Evolutionary conservation across 2,113 vertebrate species (phyloP), one percentile per base, ranked within the genome.

Genomic region (Semnornis frantzii): DNA sequence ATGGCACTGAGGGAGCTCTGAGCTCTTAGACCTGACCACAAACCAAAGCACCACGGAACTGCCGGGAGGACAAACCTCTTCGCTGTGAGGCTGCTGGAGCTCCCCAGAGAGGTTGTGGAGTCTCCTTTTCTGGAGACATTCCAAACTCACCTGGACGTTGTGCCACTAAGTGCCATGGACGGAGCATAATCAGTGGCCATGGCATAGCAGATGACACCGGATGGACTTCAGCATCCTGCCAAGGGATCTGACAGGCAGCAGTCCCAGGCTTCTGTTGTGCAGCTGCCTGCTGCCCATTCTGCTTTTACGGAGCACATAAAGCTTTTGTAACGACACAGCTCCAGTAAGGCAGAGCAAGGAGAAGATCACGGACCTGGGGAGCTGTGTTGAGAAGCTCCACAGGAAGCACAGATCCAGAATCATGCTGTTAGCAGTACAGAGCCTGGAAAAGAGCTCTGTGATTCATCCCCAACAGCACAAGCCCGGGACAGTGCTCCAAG

Each of bases 41-140:
- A 15, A 34, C 5, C 6, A 12, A 44, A 46, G 39, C 66, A 4
- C 14, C 6, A 2, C 0, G 1, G 2, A 30, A 14, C 48, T 24
- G 48, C 48, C 27, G 42, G 63, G 63, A 42, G 63, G 37, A 30
- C 16, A 42, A 42, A 42, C 37, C 42, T 65, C 37, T 30, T 65
- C 42, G 37, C 4, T 65, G 27, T 42, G 64, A 31, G 39, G 64
- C 12, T 66, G 39, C 17, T 39, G 20, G 63, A 65, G 27, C 39
- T 44, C 14, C 42, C 42, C 42, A 44, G 42, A 44, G 42, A 44
- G 42, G 42, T 15, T 15, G 42, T 44, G 42, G 42, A 44, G 42
- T 15, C 42, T 44, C 42, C 42, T 44, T 15, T 44, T 44, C 42
- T 44, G 42, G 42, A 44, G 42, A 44, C 5, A 44, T 44, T 44